phyloP scores from a whole-genome alignment of 2,888 invertebrate species.

The Pinctada fucata region DNA sequence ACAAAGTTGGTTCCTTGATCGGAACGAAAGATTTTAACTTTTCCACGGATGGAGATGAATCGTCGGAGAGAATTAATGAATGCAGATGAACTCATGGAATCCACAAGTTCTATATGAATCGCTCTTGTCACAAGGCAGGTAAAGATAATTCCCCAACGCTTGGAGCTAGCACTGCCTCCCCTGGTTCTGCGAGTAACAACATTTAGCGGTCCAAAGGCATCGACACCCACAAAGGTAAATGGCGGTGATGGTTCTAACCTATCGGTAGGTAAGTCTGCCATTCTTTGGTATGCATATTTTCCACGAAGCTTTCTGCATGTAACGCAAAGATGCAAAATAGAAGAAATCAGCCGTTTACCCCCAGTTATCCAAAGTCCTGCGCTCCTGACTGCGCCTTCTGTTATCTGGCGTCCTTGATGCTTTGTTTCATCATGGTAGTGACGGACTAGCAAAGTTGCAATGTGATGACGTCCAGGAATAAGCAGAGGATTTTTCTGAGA shows the following conservation, averaged over 20 bases:
- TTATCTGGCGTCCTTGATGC: constrained; percentile 45
- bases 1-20: constrained; percentile 50
- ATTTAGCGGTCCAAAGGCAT: constrained; percentile 41
- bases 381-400: constrained; percentile 42
- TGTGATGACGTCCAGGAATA: constrained; percentile 33
- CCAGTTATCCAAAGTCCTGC: constrained; percentile 49
- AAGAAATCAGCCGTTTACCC: constrained; percentile 39
- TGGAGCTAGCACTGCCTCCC: constrained; percentile 36
- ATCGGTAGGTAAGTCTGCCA: constrained; percentile 46
- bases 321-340: constrained; percentile 36
- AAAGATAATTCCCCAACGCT: constrained; percentile 52
- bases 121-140: constrained; percentile 45
- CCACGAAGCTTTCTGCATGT: constrained; percentile 45
- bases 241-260: constrained; percentile 29
- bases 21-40: constrained; percentile 37
- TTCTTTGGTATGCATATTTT: constrained; percentile 37
- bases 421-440: constrained; percentile 36
- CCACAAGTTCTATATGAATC: constrained; percentile 49
- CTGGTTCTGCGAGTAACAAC: constrained; percentile 39
- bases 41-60: constrained; percentile 44
- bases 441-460: constrained; percentile 37
- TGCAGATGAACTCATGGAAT: constrained; percentile 43
- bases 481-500: constrained; percentile 40
- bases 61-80: constrained; percentile 47
- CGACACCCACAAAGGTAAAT: too few relatives aligned